Base-by-base conservation (phyloP, 2,797 vertebrate species). In the Poeciliopsis gracilis region DNA sequence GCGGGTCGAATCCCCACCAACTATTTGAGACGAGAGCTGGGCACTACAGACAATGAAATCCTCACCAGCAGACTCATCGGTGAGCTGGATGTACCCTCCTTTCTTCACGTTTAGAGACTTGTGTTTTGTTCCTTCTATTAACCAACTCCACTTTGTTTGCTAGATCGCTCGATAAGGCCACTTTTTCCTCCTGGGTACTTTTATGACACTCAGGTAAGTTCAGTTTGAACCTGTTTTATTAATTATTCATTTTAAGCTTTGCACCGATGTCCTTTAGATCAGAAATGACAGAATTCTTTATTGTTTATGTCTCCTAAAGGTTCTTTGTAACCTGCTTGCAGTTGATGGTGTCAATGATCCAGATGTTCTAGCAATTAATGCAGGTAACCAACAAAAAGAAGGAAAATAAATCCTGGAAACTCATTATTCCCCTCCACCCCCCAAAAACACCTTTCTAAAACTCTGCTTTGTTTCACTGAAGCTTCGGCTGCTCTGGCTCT, bases 1-100 rank as follows among this genome's bases (percentile, higher is more conserved):
- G 97, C 98, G 16, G 98, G 98, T 86, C 96, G 98, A 88, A 99
- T 99, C 91, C 98, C 98, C 57, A 99, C 98, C 23, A 99, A 99
- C 91, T 95, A 99, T 83, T 90, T 99, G 72, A 95, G 98, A 84
- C 95, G 98, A 91, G 98, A 99, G 89, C 90, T 97, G 49, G 97
- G 97, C 66, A 95, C 94, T 69, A 98, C 97, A 6, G 97, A 99
- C 86, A 93, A 95, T 38, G 98, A 99, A 94, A 98, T 99, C 87
- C 97, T 99, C 75, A 99, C 96, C 77, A 99, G 98, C 93, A 96
- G 98, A 91, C 91, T 99, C 76, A 99, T 99, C 84, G 98, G 98
- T 99, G 87, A 89, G 90, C 72, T 79, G 9, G 72, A 38, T 23
- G 43, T 49, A 0, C 5, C n/a, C 55, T n/a, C 11, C 55, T 59